Conservation (phyloP, 2,888 invertebrate species). For the Hydriomena furcata region DNA sequence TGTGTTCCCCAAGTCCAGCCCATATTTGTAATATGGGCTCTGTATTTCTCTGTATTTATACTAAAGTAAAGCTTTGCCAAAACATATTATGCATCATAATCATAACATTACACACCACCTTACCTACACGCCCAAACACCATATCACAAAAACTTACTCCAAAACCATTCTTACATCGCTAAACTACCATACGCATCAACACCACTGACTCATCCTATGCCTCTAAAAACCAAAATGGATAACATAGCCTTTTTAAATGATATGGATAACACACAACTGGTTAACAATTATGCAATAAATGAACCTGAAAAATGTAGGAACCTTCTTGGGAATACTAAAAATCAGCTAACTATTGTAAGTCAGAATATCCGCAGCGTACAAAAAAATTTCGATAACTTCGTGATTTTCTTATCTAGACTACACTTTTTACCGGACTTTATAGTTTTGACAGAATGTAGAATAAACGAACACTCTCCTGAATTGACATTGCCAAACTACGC, state of each 20-base stretch:
- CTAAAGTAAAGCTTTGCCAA: no score
- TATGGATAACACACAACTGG: background rate
- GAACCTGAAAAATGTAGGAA: background rate
- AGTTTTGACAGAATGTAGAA: constrained; percentile 8
- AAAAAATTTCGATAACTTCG: constrained; percentile 2
- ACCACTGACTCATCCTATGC: background rate
- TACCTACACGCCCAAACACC: no score
- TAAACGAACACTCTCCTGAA: background rate
- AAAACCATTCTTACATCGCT: background rate
- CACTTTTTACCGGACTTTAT: constrained; percentile 11
- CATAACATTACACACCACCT: no score
- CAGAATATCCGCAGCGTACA: constrained; percentile 14
- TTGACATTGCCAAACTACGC: constrained; percentile 1
- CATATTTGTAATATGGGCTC: no score
- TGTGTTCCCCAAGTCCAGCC: background rate
- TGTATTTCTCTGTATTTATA: no score
- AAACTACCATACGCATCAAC: background rate
- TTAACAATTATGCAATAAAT: background rate
- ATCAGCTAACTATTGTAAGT: background rate
- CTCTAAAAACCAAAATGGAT: background rate
- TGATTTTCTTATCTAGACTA: constrained; percentile 1
- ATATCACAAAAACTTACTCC: background rate
- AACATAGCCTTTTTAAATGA: background rate
- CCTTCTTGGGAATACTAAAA: background rate
- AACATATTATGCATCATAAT: no score